Evolutionary conservation across 2,797 vertebrate genomes (phyloP).

Genomic region (Octomys mimax): DNA sequence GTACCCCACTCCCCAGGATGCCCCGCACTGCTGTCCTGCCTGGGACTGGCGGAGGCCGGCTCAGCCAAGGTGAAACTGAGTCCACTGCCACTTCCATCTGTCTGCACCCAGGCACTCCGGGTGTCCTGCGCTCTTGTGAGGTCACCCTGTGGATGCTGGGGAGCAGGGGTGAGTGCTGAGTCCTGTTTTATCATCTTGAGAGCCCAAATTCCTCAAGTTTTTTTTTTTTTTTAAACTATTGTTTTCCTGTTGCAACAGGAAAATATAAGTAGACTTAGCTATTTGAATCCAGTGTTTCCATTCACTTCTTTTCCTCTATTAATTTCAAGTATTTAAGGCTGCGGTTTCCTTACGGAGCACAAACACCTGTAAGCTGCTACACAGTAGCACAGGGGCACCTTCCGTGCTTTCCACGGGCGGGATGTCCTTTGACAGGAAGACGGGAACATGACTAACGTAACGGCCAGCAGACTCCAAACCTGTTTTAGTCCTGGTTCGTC

Average conservation of each 20-base stretch:
- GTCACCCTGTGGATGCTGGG: neutral
- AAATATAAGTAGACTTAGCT: neutral
- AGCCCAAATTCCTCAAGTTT: neutral
- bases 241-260: no score
- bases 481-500: neutral
- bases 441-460: neutral
- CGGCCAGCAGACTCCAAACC: neutral
- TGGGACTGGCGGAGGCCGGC: neutral
- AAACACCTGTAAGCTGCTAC: neutral
- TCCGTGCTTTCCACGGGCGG: neutral
- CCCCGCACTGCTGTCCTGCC: neutral
- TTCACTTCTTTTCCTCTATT: neutral
- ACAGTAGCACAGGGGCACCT: neutral
- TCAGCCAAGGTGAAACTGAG: neutral
- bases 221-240: no score
- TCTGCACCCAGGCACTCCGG: neutral
- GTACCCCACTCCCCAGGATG: neutral
- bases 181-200: neutral
- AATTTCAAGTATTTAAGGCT: neutral
- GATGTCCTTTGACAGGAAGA: neutral
- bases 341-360: neutral
- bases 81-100: neutral
- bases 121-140: neutral
- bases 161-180: neutral
- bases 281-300: neutral